Evolutionary conservation across 1,140 invertebrate genomes (phyloP), one percentile per base, ranked within the genome.

Genomic region (Heliconius congener): DNA sequence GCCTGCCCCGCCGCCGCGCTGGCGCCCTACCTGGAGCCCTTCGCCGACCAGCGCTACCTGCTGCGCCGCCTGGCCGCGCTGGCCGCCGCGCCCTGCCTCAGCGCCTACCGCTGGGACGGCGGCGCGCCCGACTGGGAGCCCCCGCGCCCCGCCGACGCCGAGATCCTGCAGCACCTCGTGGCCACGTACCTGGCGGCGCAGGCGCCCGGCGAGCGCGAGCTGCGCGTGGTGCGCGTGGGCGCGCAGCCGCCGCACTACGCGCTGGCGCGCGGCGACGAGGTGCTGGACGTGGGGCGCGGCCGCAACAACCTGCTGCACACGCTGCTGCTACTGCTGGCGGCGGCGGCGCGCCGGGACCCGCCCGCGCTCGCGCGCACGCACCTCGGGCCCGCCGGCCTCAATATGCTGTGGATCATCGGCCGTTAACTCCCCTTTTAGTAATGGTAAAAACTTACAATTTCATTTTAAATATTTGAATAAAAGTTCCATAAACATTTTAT

Each of bases 301-400:
- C 95, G 97, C 83, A 97, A 97, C 92, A 98, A 98, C 93, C 93
- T 98, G 84, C 86, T 97, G 97, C n/a, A 97, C 83, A 74, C 87
- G 84, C 82, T 85, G 86, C 84, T 90, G 85, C 80, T 84, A 80
- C 71, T 86, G 34, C 83, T 87, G 77, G 84, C 82, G 74, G 84
- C 83, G 34, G 84, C 83, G 30, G 86, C 86, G 78, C 84, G 86
- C 75, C 74, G 75, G 39, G 50, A 74, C 60, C 85, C 85, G 79
- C 85, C 85, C 60, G 84, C 85, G 60, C 81, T 87, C 18, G 79
- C 71, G 34, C 80, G 84, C 80, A 82, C 83, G 55, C 84, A 82
- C 90, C 93, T 97, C 66, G 97, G 97, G 60, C 95, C 95, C 86
- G 97, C 97, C 71, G 97, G 97, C 46, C 94, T 98, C 76, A 97